phyloP scores from a whole-genome alignment of 2,888 invertebrate genomes.

The Heliconius ismenius region DNA sequence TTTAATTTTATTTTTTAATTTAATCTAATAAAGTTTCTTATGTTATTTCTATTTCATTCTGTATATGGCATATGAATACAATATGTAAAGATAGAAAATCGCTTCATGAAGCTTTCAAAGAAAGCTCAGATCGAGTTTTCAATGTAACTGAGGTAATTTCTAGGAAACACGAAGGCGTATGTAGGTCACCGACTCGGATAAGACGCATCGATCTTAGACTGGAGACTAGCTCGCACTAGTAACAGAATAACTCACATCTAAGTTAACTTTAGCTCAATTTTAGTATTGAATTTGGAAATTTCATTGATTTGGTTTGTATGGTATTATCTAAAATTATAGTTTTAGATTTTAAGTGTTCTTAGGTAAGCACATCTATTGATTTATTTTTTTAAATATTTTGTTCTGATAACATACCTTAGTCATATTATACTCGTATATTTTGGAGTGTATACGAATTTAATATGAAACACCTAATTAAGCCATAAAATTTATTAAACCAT shows the following conservation, averaged over 20 bases:
- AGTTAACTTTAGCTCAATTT: slow-evolving; percentile 13
- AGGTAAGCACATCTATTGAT: too few species aligned
- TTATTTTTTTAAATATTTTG: too few species aligned
- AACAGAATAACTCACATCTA: slow-evolving; percentile 32
- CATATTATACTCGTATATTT: too few species aligned
- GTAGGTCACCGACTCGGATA: slow-evolving; percentile 55
- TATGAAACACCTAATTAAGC: too few species aligned
- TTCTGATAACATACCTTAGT: too few species aligned
- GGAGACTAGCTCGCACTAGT: slow-evolving; percentile 31
- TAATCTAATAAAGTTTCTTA: too few species aligned
- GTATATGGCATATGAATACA: background rate
- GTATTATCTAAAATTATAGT: background rate
- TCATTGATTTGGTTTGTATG: background rate
- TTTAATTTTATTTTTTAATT: too few species aligned
- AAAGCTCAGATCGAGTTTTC: slow-evolving; percentile 28
- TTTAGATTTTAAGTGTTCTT: background rate
- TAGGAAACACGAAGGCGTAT: slow-evolving; percentile 46
- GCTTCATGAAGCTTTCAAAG: slow-evolving; percentile 13
- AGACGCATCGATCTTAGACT: slow-evolving; percentile 55
- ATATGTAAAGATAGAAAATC: slow-evolving; percentile 13
- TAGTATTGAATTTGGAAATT: background rate
- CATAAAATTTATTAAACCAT: too few species aligned
- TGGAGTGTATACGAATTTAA: too few species aligned
- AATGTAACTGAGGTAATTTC: slow-evolving; percentile 36
- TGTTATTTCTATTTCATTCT: background rate